Evolutionary conservation across 2,888 invertebrate genomes (phyloP).

Genomic region (Campoletis raptor): DNA sequence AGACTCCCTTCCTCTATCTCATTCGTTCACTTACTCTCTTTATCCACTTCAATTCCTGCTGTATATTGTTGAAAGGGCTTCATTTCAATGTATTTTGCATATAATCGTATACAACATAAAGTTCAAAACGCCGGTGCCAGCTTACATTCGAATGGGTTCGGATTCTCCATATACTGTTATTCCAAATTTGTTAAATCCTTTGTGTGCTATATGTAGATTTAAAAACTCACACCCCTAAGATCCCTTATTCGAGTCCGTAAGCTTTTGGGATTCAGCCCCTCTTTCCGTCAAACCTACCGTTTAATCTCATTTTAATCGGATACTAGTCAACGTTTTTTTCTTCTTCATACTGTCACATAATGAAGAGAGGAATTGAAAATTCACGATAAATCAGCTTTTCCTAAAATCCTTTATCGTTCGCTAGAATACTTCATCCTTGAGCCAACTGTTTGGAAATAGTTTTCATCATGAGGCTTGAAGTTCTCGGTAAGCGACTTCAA

Average conservation of each 20-base stretch:
- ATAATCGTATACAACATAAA: constrained; percentile 31
- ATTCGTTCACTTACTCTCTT: not conserved
- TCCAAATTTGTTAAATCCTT: constrained; percentile 34
- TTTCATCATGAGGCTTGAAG: not conserved
- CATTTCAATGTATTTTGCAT: constrained; percentile 71
- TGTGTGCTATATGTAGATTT: constrained; percentile 30
- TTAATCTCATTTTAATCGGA: constrained; percentile 64
- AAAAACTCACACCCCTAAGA: constrained; percentile 32
- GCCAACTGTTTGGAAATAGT: constrained; percentile 1
- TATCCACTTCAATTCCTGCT: constrained; percentile 54
- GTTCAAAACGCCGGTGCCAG: constrained; percentile 16
- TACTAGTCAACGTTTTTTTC: constrained; percentile 40
- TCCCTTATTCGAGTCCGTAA: constrained; percentile 49
- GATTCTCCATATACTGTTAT: constrained; percentile 31
- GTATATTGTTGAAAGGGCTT: constrained; percentile 76
- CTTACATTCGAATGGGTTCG: constrained; percentile 39
- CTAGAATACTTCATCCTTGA: constrained; percentile 10
- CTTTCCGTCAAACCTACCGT: not conserved
- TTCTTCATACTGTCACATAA: constrained; percentile 23
- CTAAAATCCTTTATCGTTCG: constrained; percentile 26
- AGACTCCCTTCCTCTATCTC: constrained; percentile 34
- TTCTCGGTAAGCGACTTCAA: not conserved
- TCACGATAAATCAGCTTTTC: constrained; percentile 53
- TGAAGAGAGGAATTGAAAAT: constrained; percentile 28
- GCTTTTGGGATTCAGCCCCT: constrained; percentile 48